Evolutionary conservation across 37 sponge, comb jelly and placozoan species (phyloP).

Genomic region (Amphimedon queenslandica): DNA sequence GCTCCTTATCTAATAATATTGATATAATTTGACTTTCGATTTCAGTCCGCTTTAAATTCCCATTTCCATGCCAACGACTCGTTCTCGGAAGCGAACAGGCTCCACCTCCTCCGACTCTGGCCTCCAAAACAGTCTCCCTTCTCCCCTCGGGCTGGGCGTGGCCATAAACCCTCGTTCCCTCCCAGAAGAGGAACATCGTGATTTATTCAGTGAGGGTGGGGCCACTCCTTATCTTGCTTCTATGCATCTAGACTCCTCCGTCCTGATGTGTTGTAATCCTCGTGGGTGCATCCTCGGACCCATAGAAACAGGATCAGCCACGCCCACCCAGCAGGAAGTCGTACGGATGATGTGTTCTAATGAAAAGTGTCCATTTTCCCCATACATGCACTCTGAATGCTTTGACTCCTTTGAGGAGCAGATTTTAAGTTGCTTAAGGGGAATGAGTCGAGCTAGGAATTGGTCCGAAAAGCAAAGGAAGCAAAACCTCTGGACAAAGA

Average conservation of each 20-base stretch:
- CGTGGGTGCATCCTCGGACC: conserved; percentile 26
- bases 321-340: conserved; percentile 26
- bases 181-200: conserved; percentile 7
- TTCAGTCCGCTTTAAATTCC: not conserved
- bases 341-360: conserved; percentile 79
- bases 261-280: conserved; percentile 59
- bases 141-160: not conserved
- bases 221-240: too few relatives aligned
- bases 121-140: conserved; percentile 6
- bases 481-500: conserved; percentile 93
- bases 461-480: conserved; percentile 94
- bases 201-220: not conserved
- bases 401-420: conserved; percentile 79
- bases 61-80: conserved; percentile 42
- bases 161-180: not conserved
- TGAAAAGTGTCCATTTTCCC: conserved; percentile 62
- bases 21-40: too few relatives aligned
- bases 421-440: conserved; percentile 64
- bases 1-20: too few relatives aligned
- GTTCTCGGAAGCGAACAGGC: conserved; percentile 28
- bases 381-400: conserved; percentile 83
- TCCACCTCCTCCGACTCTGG: conserved; percentile 57
- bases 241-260: not conserved
- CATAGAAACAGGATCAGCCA: conserved; percentile 24
- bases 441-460: conserved; percentile 73